These are phyloP conservation scores for Micropoecilia bifurca DNA, from an alignment of 2,797 vertebrate species.

Conservation along the genomic window DNA sequence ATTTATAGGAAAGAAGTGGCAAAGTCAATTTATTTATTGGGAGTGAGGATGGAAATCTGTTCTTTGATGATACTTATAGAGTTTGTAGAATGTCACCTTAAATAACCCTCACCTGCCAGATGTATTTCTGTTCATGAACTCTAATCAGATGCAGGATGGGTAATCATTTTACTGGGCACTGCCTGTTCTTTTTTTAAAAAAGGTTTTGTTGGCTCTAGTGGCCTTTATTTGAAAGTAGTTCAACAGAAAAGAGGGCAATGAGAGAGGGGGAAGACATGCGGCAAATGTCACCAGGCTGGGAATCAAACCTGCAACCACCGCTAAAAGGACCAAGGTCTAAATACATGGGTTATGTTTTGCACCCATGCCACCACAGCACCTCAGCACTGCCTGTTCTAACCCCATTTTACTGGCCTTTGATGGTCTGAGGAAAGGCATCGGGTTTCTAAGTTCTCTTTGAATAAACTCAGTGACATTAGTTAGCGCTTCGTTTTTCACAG, in stretches of 20 bases:
- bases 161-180: conserved; percentile 21
- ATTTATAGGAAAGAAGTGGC: conserved; percentile 15
- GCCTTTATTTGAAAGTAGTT: too few species aligned
- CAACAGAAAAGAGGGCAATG: too few species aligned
- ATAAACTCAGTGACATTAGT: conserved; percentile 1
- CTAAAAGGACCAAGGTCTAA: too few species aligned
- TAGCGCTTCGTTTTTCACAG: neutral
- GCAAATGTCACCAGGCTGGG: too few species aligned
- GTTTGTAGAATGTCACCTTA: conserved; percentile 21
- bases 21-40: conserved; percentile 40
- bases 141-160: conserved; percentile 27
- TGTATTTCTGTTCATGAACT: conserved; percentile 50
- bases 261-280: too few species aligned
- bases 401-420: conserved; percentile 14
- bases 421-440: conserved; percentile 20
- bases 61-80: conserved; percentile 32
- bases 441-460: conserved; percentile 2
- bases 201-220: too few species aligned
- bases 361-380: too few species aligned
- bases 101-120: conserved; percentile 38
- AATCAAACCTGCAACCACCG: too few species aligned
- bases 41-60: conserved; percentile 30
- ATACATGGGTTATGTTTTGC: too few species aligned
- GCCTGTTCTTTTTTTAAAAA: neutral
- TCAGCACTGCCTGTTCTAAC: conserved; percentile 1